Percentiles rank a stretch among this genome's conserved stretches.
Evolutionary conservation across 2,797 vertebrate species (phyloP).

Genomic region (Perodicticus potto): DNA sequence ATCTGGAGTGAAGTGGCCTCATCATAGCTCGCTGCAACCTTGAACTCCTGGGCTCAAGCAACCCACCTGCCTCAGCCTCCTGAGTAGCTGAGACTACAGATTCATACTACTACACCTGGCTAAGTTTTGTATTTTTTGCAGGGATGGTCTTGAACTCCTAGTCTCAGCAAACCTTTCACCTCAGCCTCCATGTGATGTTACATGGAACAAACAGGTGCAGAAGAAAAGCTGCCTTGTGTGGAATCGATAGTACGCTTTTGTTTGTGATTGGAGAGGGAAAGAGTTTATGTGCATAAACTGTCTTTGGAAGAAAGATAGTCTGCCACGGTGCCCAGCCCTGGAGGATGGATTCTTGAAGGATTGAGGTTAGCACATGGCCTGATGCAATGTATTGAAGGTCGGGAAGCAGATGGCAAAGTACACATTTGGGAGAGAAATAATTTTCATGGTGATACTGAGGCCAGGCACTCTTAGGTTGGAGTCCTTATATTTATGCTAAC

Average conservation of each 20-base stretch:
- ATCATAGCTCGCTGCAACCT: background rate
- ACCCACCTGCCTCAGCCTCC: no score
- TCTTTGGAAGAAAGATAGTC: background rate
- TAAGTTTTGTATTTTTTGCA: no score
- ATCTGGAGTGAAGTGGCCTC: background rate
- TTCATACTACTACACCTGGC: no score
- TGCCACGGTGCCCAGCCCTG: background rate
- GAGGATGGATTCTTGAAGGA: slow-evolving; percentile 13
- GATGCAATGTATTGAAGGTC: background rate
- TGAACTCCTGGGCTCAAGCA: background rate
- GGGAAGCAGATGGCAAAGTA: slow-evolving; percentile 3
- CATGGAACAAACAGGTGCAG: background rate
- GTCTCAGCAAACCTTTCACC: background rate
- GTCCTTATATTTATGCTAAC: background rate
- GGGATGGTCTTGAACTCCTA: no score
- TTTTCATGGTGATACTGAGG: background rate
- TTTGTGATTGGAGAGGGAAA: background rate
- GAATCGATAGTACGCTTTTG: background rate
- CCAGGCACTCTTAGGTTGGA: background rate
- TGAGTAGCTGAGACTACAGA: no score
- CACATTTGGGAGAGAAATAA: slow-evolving; percentile 46
- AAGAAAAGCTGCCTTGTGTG: background rate
- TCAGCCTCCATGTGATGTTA: background rate
- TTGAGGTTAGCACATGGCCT: background rate
- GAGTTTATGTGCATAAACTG: background rate